These are phyloP conservation scores for Danaus melanippus DNA, from an alignment of 1,140 invertebrate genomes.

Conservation along the genomic window DNA sequence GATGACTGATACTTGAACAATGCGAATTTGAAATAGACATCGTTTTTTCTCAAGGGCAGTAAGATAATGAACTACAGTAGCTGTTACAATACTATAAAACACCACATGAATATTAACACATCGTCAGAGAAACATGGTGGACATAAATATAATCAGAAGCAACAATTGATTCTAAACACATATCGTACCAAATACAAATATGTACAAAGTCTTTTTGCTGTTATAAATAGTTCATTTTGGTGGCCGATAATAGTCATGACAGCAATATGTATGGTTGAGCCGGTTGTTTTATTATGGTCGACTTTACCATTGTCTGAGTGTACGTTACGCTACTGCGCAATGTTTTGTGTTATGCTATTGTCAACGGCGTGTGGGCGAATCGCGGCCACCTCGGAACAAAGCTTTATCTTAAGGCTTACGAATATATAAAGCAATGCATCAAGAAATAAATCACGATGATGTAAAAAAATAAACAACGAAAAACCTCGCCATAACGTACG, in stretches of 20 bases:
- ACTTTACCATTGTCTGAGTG: constrained; percentile 43
- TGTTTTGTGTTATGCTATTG: constrained; percentile 36
- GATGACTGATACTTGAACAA: too few species aligned
- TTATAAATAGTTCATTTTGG: constrained; percentile 22
- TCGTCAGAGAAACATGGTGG: too few species aligned
- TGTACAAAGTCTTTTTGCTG: too few species aligned
- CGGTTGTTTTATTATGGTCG: constrained; percentile 28
- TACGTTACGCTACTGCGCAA: constrained; percentile 44
- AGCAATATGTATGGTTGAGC: constrained; percentile 19
- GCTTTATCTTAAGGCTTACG: constrained; percentile 17
- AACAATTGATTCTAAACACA: too few species aligned
- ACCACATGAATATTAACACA: too few species aligned
- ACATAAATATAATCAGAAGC: too few species aligned
- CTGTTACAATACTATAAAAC: too few species aligned
- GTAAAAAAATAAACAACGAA: background rate
- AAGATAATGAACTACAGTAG: too few species aligned
- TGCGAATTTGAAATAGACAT: too few species aligned
- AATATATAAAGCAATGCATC: constrained; percentile 6
- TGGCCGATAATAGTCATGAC: constrained; percentile 23
- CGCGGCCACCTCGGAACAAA: constrained; percentile 23
- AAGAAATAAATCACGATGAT: constrained; percentile 3
- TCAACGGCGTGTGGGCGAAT: constrained; percentile 39
- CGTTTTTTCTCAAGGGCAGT: too few species aligned
- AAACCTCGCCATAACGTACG: too few species aligned
- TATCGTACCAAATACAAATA: too few species aligned